Evolutionary conservation across 2,888 invertebrate genomes (phyloP).

Genomic region (Drosophila tripunctata): DNA sequence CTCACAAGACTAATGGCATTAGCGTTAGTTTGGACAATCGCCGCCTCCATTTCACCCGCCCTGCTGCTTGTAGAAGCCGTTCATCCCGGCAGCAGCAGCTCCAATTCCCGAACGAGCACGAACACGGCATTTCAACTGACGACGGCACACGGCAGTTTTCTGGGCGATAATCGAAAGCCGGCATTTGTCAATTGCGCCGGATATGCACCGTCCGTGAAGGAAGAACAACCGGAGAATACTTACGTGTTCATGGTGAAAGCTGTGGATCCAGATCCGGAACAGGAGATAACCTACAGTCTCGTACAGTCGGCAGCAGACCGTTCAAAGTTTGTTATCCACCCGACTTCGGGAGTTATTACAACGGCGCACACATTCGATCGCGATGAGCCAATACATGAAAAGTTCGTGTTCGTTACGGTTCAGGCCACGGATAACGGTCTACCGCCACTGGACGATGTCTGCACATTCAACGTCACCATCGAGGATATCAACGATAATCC

Average conservation of each 20-base stretch:
- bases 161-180: slow-evolving; percentile 92
- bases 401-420: slow-evolving; percentile 93
- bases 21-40: slow-evolving; percentile 18
- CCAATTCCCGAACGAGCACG: neutral
- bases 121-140: slow-evolving; percentile 13
- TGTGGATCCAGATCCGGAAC: slow-evolving; percentile 88
- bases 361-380: slow-evolving; percentile 93
- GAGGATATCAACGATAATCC: slow-evolving; percentile 97
- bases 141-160: slow-evolving; percentile 58
- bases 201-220: slow-evolving; percentile 92
- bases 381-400: slow-evolving; percentile 94
- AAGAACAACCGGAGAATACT: slow-evolving; percentile 90
- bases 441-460: slow-evolving; percentile 95
- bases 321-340: slow-evolving; percentile 91
- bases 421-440: slow-evolving; percentile 96
- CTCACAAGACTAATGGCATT: slow-evolving; percentile 22
- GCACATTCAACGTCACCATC: slow-evolving; percentile 95
- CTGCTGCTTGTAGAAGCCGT: slow-evolving; percentile 6
- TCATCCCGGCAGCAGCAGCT: slow-evolving; percentile 14
- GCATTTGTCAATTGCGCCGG: slow-evolving; percentile 92
- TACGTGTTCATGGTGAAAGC: slow-evolving; percentile 87
- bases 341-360: slow-evolving; percentile 90
- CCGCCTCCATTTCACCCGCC: slow-evolving; percentile 14
- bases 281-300: slow-evolving; percentile 93
- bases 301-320: slow-evolving; percentile 90